Conservation (phyloP, 2,888 invertebrate genomes). For the Watsonalla binaria region DNA sequence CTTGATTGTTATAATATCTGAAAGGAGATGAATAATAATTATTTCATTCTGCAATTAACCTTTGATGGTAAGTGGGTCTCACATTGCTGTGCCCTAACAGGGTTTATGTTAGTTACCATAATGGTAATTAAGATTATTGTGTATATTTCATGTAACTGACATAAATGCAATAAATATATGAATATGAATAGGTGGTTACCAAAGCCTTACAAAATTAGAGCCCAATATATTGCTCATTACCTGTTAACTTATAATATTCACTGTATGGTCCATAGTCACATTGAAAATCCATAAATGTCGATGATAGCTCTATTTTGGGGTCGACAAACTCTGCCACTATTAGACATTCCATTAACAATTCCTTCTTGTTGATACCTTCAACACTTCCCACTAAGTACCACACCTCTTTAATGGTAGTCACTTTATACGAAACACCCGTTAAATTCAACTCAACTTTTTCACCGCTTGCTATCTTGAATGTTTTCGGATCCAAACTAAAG, state of each 20-base stretch:
- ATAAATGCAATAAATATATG: too few relatives aligned
- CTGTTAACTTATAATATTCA: slow-evolving; percentile 64
- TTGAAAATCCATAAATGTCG: slow-evolving; percentile 66
- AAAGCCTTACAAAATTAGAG: too few relatives aligned
- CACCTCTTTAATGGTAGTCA: slow-evolving; percentile 66
- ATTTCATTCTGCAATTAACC: too few relatives aligned
- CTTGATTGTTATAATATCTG: slow-evolving; percentile 75
- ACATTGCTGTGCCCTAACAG: too few relatives aligned
- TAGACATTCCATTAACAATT: slow-evolving; percentile 68
- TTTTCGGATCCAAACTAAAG: slow-evolving; percentile 66
- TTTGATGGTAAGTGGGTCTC: too few relatives aligned
- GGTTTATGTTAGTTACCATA: too few relatives aligned
- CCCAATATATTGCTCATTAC: too few relatives aligned
- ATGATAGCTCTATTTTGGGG: slow-evolving; percentile 75
- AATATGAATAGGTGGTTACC: too few relatives aligned
- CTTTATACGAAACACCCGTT: slow-evolving; percentile 55
- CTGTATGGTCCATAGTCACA: slow-evolving; percentile 68
- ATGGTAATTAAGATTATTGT: too few relatives aligned
- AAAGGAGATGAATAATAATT: slow-evolving; percentile 15
- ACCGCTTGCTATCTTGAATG: slow-evolving; percentile 63
- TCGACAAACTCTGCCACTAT: slow-evolving; percentile 78
- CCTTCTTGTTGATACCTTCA: slow-evolving; percentile 74
- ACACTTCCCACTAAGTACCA: slow-evolving; percentile 79
- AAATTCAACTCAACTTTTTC: slow-evolving; percentile 61
- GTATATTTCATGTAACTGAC: too few relatives aligned